Evolutionary conservation across 1,140 invertebrate species (phyloP), one percentile per base, ranked within the genome.

Genomic region (Reticulitermes speratus): DNA sequence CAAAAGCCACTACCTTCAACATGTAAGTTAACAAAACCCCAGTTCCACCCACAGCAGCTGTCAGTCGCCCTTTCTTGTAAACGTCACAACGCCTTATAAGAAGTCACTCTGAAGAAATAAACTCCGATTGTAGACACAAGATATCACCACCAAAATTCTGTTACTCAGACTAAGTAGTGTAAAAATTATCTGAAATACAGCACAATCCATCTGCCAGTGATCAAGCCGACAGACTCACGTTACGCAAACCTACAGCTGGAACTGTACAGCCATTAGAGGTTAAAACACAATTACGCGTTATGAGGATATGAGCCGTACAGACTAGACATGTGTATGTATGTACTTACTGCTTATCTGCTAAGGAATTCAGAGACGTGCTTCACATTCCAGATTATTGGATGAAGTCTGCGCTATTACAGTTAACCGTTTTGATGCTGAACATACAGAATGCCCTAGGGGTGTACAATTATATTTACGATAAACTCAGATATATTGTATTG

Each of bases 391-490:
- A 75, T 75, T 75, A 75, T 75, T 75, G 65, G 65, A 75, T 75
- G 65, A 75, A 75, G 65, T 75, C 65, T 75, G 30, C n/a, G 65
- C 65, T 75, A 75, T 75, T 75, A 75, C 65, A n/a, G n/a, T 75
- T 75, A 75, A 75, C 65, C 14, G 65, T 75, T 30, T 75, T 75
- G 65, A 75, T 75, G 65, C 65, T 75, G 2, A 75, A 30, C 65
- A 75, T 75, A 30, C 65, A 75, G 65, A 75, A 75, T 75, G 65
- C n/a, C 14, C 25, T 75, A 75, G 65, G 65, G 65, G n/a, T 75
- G 65, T 75, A 75, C 65, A 75, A 8, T 6, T 75, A 1, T 55
- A 21, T 21, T 55, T 55, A 55, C 1, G 19, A 16, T 16, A 55
- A 55, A 55, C 16, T 52, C 52, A 16, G 2, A 52, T 16, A 16